A percentile compares a stretch with the other conserved stretches of the same genome.
phyloP scores from a whole-genome alignment of 1,140 invertebrate species.

The Aporrectodea caliginosa region DNA sequence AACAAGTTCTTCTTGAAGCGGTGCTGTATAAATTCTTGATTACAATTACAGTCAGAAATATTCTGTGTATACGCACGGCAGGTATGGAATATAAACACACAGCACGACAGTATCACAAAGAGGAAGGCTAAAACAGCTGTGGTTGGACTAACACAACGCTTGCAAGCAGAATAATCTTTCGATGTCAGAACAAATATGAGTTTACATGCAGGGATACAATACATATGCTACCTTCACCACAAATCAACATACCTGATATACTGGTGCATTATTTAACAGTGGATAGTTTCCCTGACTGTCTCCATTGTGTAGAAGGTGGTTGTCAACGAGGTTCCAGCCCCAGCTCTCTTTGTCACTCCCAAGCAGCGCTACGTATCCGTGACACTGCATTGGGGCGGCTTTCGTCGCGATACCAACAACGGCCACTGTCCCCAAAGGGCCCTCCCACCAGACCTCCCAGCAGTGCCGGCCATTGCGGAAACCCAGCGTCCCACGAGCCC shows the following conservation, averaged over 20 bases:
- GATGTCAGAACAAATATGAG: no score
- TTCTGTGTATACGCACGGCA: no score
- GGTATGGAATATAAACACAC: no score
- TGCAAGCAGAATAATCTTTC: no score
- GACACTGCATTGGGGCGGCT: constrained; percentile 80
- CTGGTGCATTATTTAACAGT: constrained; percentile 90
- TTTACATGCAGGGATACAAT: no score
- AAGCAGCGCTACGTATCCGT: constrained; percentile 88
- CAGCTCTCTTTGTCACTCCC: constrained; percentile 95
- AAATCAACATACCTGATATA: constrained; percentile 76
- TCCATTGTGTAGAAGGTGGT: constrained; percentile 93
- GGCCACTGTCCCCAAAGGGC: constrained; percentile 71
- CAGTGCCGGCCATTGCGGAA: constrained; percentile 89
- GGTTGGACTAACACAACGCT: no score
- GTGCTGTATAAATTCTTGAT: no score
- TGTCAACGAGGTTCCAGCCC: constrained; percentile 99
- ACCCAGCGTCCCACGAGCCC: constrained; percentile 86
- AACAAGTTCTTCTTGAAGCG: no score
- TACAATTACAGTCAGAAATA: no score
- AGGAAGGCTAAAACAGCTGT: no score
- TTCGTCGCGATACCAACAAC: constrained; percentile 79
- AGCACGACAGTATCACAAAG: no score
- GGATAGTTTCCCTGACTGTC: constrained; percentile 94
- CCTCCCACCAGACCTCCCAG: constrained; percentile 99
- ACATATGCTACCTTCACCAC: no score